A percentile compares a stretch with the other conserved stretches of the same genome.
phyloP scores from a whole-genome alignment of 1,140 invertebrate genomes.

The Tigriopus japonicus region DNA sequence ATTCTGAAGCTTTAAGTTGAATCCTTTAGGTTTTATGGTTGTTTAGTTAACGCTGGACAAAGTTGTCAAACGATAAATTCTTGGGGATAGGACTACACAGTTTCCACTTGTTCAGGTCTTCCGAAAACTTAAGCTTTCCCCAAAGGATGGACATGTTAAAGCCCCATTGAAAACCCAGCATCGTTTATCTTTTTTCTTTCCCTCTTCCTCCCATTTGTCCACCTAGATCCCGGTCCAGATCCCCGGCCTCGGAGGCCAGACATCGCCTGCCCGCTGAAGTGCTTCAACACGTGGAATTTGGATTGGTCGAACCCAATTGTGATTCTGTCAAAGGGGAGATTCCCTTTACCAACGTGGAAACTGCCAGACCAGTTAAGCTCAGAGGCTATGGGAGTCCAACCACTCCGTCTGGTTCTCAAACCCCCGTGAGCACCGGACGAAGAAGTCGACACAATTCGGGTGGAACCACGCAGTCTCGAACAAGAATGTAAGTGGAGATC shows the following conservation, averaged over 20 bases:
- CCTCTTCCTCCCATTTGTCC: neutral
- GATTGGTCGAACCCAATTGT: constrained; percentile 43
- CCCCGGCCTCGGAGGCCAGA: constrained; percentile 34
- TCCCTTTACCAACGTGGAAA: constrained; percentile 67
- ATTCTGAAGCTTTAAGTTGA: too few species aligned
- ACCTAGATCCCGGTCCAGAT: constrained; percentile 40
- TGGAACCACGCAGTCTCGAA: too few species aligned
- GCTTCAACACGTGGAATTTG: constrained; percentile 60
- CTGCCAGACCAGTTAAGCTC: constrained; percentile 20
- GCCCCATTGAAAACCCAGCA: constrained; percentile 15
- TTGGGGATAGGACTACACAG: too few species aligned
- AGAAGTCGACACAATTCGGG: too few species aligned
- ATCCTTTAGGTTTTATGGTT: too few species aligned
- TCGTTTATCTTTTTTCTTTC: neutral
- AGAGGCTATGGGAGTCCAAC: too few species aligned
- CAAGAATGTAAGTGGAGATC: too few species aligned
- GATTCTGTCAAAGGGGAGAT: constrained; percentile 40
- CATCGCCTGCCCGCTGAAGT: constrained; percentile 47
- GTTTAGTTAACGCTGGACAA: too few species aligned
- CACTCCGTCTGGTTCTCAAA: too few species aligned
- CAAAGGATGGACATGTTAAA: constrained; percentile 19
- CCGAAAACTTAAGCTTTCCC: constrained; percentile 16
- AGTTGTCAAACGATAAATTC: too few species aligned
- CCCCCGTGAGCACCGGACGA: too few species aligned
- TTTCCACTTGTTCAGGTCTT: neutral